Conservation (phyloP, 2,113 vertebrate genomes). For the Bombycilla garrulus region DNA sequence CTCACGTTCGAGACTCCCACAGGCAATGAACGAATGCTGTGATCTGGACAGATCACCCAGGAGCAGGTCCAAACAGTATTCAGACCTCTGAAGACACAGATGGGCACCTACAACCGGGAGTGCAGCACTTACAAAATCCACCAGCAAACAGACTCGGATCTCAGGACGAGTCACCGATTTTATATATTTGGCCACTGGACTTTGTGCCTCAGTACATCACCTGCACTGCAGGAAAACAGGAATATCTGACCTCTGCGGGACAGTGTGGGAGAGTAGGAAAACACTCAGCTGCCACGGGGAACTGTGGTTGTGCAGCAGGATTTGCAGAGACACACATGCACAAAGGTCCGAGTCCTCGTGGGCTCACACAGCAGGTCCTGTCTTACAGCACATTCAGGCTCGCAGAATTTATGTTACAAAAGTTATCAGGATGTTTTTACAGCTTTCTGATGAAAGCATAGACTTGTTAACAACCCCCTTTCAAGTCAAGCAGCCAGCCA, state of each 20-base stretch:
- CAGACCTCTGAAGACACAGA: neutral
- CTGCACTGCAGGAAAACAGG: neutral
- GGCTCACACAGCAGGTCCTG: neutral
- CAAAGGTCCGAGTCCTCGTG: neutral
- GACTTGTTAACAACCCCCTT: neutral
- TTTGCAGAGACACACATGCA: neutral
- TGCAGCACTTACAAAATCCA: neutral
- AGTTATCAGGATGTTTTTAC: neutral
- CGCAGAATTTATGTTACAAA: neutral
- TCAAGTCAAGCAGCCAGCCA: neutral
- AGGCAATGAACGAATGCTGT: neutral
- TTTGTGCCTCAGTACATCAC: neutral
- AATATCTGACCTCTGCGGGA: neutral
- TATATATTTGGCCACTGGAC: neutral
- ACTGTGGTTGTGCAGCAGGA: neutral
- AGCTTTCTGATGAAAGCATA: neutral
- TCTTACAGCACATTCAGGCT: neutral
- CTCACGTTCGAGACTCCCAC: neutral
- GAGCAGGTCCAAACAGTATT: neutral
- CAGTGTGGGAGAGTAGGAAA: neutral
- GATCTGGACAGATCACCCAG: neutral
- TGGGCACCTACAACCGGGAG: neutral
- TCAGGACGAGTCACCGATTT: accelerated
- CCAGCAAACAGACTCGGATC: no score
- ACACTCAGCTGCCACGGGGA: neutral